Base-by-base conservation (phyloP, 64 coral and sea anemone species). In the Porites lutea region DNA sequence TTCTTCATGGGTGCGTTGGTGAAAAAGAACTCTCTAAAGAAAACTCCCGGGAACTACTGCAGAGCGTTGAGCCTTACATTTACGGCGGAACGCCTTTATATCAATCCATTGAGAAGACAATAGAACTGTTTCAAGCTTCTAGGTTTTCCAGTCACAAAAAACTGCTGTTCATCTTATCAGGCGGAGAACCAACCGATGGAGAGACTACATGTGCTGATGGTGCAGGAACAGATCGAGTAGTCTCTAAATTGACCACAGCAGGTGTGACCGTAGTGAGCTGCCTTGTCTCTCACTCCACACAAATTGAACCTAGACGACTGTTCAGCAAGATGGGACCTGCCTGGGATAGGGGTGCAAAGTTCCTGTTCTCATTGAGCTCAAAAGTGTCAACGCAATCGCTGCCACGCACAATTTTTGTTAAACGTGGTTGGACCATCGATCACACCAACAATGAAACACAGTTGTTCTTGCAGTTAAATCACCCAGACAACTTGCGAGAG, bases 381-480 rank as follows among this genome's bases (percentile, higher is more conserved):
- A 47, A 11, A 47, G 55, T 93, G 4, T 7, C 73, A 65, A 93
- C 91, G 2, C 59, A 93, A 48, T 4, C 0, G 22, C 47, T 93
- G n/a, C 91, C 91, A 18, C 82, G 91, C 71, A 67, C 91, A 2
- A 77, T 93, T 3, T 93, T 93, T 76, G 65, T 79, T 7, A 93
- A 93, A 47, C 72, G 74, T 55, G 91, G 63, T 49, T 93, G 91
- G 91, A 72, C 10, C 0, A 87, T 93, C n/a, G 91, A 93, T 22
- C 60, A 61, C 63, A 48, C 60, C 5, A 87, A 93, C 74, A 93
- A 93, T 72, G 91, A 93, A 87, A 93, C 91, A 52, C 23, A 37
- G 12, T 18, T 93, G 21, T 93, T 93, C 52, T 14, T 87, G 20
- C 91, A 93, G 77, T 62, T 93, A 7, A 93, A 93, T 55, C 91